A percentile compares a stretch with the other conserved stretches of the same genome.
phyloP scores from a whole-genome alignment of 2,113 vertebrate species.

The Sinocyclocheilus anophthalmus region DNA sequence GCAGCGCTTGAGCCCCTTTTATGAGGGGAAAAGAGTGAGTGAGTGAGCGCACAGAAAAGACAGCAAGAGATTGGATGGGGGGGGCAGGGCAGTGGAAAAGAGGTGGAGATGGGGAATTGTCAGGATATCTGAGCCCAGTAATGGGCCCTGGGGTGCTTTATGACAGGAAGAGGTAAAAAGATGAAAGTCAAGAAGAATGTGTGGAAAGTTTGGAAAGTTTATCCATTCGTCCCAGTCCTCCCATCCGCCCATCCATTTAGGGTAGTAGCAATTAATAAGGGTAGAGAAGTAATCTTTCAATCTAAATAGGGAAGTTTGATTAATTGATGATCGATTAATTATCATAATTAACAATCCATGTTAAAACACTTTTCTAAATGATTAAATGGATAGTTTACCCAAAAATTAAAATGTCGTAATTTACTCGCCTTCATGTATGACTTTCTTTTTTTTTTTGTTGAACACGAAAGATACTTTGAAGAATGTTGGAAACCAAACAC shows the following conservation, averaged over 20 bases:
- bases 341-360: not conserved
- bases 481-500: not conserved
- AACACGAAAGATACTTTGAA: not conserved
- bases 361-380: not conserved
- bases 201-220: slow-evolving; percentile 62
- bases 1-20: not conserved
- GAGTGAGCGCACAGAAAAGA: not conserved
- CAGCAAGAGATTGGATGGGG: slow-evolving; percentile 19
- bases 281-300: not conserved
- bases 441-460: not conserved
- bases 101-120: slow-evolving; percentile 50
- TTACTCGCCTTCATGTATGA: not conserved
- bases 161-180: slow-evolving; percentile 54
- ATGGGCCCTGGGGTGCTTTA: slow-evolving; percentile 60
- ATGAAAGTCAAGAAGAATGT: slow-evolving; percentile 72
- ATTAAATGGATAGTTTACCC: not conserved
- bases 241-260: not conserved
- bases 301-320: not conserved
- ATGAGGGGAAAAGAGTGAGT: slow-evolving; percentile 16
- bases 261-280: not conserved
- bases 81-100: slow-evolving; percentile 34
- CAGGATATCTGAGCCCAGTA: slow-evolving; percentile 66
- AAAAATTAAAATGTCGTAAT: not conserved
- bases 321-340: not conserved
- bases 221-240: slow-evolving; percentile 22